phyloP scores from a whole-genome alignment of 2,888 invertebrate species.

The Dryococelus australis region DNA sequence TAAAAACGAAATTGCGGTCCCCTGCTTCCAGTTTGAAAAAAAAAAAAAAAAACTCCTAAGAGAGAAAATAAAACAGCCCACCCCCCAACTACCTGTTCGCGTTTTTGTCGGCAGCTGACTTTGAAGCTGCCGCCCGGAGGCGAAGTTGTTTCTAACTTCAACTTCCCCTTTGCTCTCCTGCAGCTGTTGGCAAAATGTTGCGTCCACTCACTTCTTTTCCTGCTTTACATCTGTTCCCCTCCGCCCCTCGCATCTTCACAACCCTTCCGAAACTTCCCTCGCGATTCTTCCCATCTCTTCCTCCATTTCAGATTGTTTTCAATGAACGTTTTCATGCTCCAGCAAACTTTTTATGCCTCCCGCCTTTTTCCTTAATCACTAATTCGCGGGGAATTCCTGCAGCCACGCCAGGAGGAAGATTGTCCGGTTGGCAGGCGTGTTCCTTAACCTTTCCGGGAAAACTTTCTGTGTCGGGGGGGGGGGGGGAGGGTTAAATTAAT shows the following conservation, averaged over 20 bases:
- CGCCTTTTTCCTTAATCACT: too few relatives aligned
- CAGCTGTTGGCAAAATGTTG: background rate
- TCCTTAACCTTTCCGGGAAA: too few relatives aligned
- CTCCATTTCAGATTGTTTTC: background rate
- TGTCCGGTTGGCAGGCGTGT: too few relatives aligned
- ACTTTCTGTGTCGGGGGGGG: too few relatives aligned
- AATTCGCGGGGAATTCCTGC: too few relatives aligned
- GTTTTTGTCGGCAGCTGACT: background rate
- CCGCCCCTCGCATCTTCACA: background rate
- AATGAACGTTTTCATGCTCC: conserved; percentile 4
- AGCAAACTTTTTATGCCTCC: background rate
- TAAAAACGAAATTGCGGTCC: background rate
- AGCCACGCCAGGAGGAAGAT: too few relatives aligned
- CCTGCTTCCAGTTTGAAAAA: background rate
- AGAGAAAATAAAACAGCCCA: background rate
- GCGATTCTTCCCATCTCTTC: background rate
- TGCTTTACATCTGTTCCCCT: conserved; percentile 7
- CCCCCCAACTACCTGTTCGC: background rate
- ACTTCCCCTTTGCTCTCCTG: background rate
- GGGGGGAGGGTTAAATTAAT: too few relatives aligned
- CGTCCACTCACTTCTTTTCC: background rate
- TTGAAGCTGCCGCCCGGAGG: background rate
- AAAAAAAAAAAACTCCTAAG: background rate
- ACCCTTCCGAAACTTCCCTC: background rate
- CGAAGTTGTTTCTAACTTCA: background rate